These are phyloP conservation scores for Montipora capricornis DNA, from an alignment of 64 coral and sea anemone genomes.

Conservation along the genomic window DNA sequence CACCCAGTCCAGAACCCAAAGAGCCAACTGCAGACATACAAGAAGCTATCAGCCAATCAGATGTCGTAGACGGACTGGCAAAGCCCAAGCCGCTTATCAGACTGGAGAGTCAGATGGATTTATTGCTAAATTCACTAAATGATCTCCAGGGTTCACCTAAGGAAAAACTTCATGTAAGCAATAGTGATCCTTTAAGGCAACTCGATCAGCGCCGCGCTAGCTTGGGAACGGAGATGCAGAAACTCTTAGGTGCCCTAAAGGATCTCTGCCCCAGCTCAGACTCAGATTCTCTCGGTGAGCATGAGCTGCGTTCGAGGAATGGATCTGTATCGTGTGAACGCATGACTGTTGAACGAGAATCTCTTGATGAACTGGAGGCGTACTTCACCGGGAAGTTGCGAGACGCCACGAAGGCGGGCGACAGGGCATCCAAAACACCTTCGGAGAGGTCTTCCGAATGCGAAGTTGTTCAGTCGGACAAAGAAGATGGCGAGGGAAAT, in stretches of 20 bases:
- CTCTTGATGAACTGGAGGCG: constrained; percentile 27
- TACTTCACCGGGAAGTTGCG: constrained; percentile 46
- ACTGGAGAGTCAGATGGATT: constrained; percentile 33
- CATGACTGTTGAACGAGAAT: constrained; percentile 18
- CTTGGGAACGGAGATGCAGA: constrained; percentile 33
- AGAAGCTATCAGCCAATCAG: background rate
- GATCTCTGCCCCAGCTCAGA: constrained; percentile 33
- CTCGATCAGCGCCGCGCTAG: constrained; percentile 38
- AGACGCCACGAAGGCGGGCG: background rate
- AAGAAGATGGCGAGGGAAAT: constrained; percentile 18
- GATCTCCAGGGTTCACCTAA: constrained; percentile 8
- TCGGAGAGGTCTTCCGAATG: constrained; percentile 45
- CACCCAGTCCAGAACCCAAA: constrained; percentile 18
- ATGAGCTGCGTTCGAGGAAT: constrained; percentile 13
- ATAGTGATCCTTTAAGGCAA: background rate
- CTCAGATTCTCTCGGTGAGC: constrained; percentile 40
- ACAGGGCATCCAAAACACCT: constrained; percentile 4
- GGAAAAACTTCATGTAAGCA: background rate
- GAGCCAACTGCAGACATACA: background rate
- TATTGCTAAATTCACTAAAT: constrained; percentile 39
- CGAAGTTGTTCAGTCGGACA: constrained; percentile 19
- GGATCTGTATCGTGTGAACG: constrained; percentile 21
- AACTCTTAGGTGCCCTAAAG: constrained; percentile 13
- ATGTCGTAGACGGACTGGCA: background rate
- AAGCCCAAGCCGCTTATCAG: background rate